Evolutionary conservation across 92 coral and sea anemone species (phyloP).

Genomic region (Paragorgia papillata): DNA sequence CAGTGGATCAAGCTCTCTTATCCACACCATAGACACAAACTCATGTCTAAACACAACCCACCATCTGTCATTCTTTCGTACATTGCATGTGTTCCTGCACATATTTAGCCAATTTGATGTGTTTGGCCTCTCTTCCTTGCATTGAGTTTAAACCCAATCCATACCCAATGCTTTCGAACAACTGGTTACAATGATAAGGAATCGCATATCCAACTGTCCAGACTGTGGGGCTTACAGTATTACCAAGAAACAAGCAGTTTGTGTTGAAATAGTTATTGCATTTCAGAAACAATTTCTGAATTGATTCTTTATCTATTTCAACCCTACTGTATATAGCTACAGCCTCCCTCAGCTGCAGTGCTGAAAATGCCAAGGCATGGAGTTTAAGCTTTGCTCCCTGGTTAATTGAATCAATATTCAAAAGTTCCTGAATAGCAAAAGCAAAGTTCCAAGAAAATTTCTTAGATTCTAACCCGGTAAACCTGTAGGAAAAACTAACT

Average conservation of each 20-base stretch:
- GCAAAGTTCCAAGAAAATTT: not conserved
- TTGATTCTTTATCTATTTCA: slow-evolving; percentile 37
- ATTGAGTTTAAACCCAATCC: slow-evolving; percentile 67
- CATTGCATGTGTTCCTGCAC: slow-evolving; percentile 67
- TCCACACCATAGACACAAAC: slow-evolving; percentile 61
- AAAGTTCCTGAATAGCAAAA: slow-evolving; percentile 4
- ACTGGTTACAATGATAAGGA: slow-evolving; percentile 43
- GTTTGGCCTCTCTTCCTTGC: slow-evolving; percentile 76
- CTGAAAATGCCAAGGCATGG: not conserved
- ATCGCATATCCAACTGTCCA: no score
- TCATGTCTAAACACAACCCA: slow-evolving; percentile 68
- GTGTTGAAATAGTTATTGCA: slow-evolving; percentile 57
- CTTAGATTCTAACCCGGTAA: slow-evolving; percentile 7
- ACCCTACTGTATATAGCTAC: slow-evolving; percentile 61
- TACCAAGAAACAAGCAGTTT: slow-evolving; percentile 7
- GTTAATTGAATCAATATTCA: not conserved
- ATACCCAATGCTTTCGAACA: slow-evolving; percentile 54
- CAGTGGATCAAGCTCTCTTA: slow-evolving; percentile 62
- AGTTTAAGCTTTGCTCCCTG: not conserved
- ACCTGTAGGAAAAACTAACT: slow-evolving; percentile 7
- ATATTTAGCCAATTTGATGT: slow-evolving; percentile 54
- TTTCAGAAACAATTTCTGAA: slow-evolving; percentile 33
- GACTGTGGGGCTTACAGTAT: no score
- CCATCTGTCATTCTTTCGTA: slow-evolving; percentile 59
- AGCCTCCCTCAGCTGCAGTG: not conserved